Evolutionary conservation across 2,888 invertebrate species (phyloP), one percentile per base, ranked within the genome.

Genomic region (Drosophila formosana): DNA sequence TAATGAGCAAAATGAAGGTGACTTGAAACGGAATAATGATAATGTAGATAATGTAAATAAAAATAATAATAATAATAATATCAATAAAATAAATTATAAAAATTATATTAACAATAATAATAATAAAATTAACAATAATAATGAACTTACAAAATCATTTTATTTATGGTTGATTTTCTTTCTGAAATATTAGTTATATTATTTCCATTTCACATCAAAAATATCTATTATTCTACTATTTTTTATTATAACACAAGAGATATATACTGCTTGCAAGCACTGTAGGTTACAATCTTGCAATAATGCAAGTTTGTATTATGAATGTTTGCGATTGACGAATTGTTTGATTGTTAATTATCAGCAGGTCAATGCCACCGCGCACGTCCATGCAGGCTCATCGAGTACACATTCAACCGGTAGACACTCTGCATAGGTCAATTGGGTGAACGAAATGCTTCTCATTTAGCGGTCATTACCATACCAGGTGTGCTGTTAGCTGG

Each of bases 391-490:
- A 9, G 8, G 23, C 52, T 47, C 5, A 37, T 32, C 32, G 3
- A 25, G 25, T 8, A 39, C 6, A 25, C 28, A 47, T 4, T 11
- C 7, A 13, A 11, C 39, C 13, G 11, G 30, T 13, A 32, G 7
- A 11, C 53, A 56, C 9, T 68, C 69, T 64, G 58, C 80, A 66
- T 60, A 69, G 79, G 80, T 82, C 67, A 82, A 82, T 57, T 34
- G 13, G 43, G 30, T 7, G 11, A 28, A 23, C 55, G 61, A 63
- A 37, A 7, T 39, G 82, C 23, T 60, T 84, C 57, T 66, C 67
- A 82, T 83, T 84, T 80, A 66, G 18, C 72, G 85, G 82, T 83
- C 85, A 79, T 83, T 83, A 84, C 28, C 82, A 82, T 84, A 82
- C 55, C 30, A 6, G 46, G 49, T 39, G 13, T 2, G 4, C 18